Percentiles rank a stretch among this genome's conserved stretches.
Conservation (phyloP, 2,888 invertebrate species). For the Andrena trimmerana region DNA sequence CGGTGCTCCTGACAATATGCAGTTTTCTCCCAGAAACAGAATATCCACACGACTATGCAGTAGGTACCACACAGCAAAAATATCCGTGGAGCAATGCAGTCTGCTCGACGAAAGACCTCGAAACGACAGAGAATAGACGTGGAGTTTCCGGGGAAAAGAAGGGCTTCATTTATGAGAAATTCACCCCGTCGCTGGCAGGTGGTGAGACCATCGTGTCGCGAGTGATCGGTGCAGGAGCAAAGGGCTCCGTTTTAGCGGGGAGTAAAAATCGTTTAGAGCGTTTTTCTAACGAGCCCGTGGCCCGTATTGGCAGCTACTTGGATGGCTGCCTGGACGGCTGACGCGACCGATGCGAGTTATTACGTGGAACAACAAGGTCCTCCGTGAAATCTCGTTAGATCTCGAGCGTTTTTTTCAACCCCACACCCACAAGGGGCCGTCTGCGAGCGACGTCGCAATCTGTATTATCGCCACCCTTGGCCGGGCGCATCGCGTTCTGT, state of each 20-base stretch:
- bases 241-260: conserved; percentile 9
- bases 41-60: no score
- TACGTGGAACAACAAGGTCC: conserved; percentile 61
- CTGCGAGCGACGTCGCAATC: conserved; percentile 58
- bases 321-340: conserved; percentile 51
- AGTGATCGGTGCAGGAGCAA: not conserved
- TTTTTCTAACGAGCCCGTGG: conserved; percentile 44
- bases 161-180: not conserved
- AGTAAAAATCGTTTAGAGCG: conserved; percentile 38
- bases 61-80: not conserved
- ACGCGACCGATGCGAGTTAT: conserved; percentile 59
- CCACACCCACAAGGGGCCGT: not conserved
- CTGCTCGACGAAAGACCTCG: not conserved
- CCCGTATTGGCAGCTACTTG: conserved; percentile 61
- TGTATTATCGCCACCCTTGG: conserved; percentile 24
- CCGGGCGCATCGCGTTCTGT: conserved; percentile 13
- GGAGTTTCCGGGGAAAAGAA: not conserved
- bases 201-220: not conserved
- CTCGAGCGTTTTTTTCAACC: conserved; percentile 22
- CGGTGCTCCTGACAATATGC: no score
- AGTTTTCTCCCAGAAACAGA: no score
- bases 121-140: not conserved
- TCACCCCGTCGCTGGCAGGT: not conserved
- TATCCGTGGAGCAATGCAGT: not conserved
- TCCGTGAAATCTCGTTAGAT: conserved; percentile 53